phyloP scores from a whole-genome alignment of 2,113 vertebrate genomes.

The Heloderma charlesbogerti region DNA sequence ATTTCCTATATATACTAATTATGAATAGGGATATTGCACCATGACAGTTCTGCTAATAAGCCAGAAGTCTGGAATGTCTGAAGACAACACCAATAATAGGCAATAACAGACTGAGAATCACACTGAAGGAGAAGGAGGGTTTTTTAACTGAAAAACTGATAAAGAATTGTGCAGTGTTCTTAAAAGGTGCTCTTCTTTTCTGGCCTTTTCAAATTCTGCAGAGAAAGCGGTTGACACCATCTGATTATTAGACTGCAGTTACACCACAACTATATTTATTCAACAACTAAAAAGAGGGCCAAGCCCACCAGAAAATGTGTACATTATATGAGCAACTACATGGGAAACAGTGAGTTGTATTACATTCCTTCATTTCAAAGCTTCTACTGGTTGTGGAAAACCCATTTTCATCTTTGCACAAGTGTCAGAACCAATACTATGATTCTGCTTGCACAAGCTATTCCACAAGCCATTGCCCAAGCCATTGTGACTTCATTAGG shows the following conservation, averaged over 20 bases:
- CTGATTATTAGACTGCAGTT: background rate
- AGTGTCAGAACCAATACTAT: background rate
- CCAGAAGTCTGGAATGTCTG: slow-evolving; percentile 21
- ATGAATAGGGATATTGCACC: slow-evolving; percentile 29
- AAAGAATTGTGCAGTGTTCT: slow-evolving; percentile 8
- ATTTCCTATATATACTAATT: slow-evolving; percentile 42
- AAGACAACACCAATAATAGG: slow-evolving; percentile 29
- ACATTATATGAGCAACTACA: background rate
- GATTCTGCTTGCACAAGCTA: background rate
- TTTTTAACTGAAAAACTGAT: background rate
- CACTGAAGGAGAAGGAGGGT: slow-evolving; percentile 36
- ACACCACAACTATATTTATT: background rate
- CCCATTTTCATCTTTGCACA: background rate
- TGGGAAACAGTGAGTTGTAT: background rate
- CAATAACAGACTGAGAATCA: slow-evolving; percentile 25
- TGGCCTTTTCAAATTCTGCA: background rate
- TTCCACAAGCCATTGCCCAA: no score
- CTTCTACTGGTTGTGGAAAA: background rate
- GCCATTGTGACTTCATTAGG: background rate
- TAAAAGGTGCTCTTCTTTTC: background rate
- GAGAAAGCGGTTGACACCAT: background rate
- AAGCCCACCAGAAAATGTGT: background rate
- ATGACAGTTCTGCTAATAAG: slow-evolving; percentile 47
- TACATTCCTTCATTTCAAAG: background rate
- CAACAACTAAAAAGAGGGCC: background rate